Percentiles rank a stretch among this genome's conserved stretches.
Evolutionary conservation across 2,113 vertebrate species (phyloP).

Genomic region (Calypte anna): DNA sequence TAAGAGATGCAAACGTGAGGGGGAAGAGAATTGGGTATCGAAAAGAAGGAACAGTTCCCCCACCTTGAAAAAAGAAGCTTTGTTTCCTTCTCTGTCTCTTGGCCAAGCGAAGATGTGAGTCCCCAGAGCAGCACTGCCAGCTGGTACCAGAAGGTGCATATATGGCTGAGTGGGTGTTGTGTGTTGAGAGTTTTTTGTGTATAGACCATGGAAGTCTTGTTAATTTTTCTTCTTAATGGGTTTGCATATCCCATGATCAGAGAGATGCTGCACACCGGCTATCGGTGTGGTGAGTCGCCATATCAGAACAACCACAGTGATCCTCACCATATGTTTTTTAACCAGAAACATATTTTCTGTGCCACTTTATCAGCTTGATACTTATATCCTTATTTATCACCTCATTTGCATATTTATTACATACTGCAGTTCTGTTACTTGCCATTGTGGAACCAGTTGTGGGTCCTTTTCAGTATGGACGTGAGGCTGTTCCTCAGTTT

Average conservation of each 20-base stretch:
- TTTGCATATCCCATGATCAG: background rate
- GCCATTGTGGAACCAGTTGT: background rate
- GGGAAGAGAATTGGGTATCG: background rate
- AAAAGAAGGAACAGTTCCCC: background rate
- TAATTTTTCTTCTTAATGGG: background rate
- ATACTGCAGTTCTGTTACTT: background rate
- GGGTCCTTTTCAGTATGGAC: background rate
- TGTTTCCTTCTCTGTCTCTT: background rate
- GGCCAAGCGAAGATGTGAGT: background rate
- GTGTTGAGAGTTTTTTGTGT: background rate
- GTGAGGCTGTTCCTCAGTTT: background rate
- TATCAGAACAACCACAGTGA: background rate
- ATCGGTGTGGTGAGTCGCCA: background rate
- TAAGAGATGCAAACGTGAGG: constrained; percentile 14
- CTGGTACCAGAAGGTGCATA: background rate
- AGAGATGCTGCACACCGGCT: background rate
- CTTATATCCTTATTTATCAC: background rate
- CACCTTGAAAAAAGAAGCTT: background rate
- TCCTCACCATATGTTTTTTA: background rate
- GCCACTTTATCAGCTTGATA: background rate
- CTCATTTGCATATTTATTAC: background rate
- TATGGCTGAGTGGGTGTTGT: background rate
- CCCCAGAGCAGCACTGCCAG: background rate
- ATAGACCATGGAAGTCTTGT: background rate
- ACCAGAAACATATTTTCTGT: rapidly evolving